Conservation (phyloP, 2,888 invertebrate species). For the Philereme transversata region DNA sequence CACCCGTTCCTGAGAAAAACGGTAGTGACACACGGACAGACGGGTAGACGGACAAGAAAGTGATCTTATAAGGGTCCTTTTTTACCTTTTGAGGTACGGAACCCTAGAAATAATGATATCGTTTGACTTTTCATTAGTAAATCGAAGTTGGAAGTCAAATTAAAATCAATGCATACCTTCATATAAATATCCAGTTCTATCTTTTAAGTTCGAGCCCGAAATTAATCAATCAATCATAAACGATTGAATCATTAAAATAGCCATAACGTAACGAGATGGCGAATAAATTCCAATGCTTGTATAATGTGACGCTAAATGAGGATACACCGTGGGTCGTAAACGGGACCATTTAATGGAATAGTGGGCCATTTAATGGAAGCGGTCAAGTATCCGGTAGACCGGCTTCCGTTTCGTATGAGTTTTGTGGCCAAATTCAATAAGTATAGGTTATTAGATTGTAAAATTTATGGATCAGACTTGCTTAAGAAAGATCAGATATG, state of each 20-base stretch:
- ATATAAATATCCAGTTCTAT: neutral
- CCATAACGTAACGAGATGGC: conserved; percentile 33
- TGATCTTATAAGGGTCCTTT: no score
- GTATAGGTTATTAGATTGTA: no score
- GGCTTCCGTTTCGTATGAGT: conserved; percentile 17
- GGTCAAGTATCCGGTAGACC: conserved; percentile 20
- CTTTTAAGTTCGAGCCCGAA: neutral
- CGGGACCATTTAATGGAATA: conserved; percentile 12
- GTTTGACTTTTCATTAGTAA: no score
- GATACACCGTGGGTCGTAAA: conserved; percentile 17
- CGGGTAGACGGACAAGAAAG: no score
- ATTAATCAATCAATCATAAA: conserved; percentile 23
- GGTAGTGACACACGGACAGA: no score
- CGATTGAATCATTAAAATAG: conserved; percentile 23
- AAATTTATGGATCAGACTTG: no score
- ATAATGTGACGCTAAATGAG: conserved; percentile 27
- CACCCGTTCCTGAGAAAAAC: no score
- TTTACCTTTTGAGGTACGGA: no score
- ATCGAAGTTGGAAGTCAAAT: neutral
- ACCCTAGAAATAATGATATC: no score
- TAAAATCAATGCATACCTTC: neutral
- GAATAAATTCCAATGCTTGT: conserved; percentile 31
- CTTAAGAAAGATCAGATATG: no score
- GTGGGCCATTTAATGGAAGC: conserved; percentile 13
- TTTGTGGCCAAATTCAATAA: no score